Base-by-base conservation (phyloP, 2,888 invertebrate genomes). In the Galerucella pusilla region DNA sequence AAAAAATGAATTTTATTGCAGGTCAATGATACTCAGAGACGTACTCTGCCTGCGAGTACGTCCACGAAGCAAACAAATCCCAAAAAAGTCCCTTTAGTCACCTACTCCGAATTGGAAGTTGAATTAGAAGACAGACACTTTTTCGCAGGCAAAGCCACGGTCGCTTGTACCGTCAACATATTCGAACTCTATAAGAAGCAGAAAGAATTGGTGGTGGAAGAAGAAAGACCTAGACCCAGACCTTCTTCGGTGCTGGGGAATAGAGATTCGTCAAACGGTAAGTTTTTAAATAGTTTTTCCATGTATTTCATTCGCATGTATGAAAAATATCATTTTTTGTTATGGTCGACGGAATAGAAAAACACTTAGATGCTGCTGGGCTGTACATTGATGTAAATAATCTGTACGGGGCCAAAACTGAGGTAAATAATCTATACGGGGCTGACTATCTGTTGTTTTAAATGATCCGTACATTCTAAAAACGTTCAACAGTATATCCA, bases 171-270 rank as follows among this genome's bases (percentile, higher is more conserved):
- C 83, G 93, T 92, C 74, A 91, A 90, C 82, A 89, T 93, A 86
- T 92, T 92, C 88, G 90, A 91, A 85, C 88, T 93, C 81, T 92
- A 93, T 86, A 90, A 90, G 79, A 89, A 90, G 80, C 88, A 90
- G 79, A 89, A 90, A 68, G 92, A 91, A 86, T 88, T 91, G 78
- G 88, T 90, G 81, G 89, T 93, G 83, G 92, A 92, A 86, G 93
- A 93, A 88, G 93, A 93, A 87, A 91, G 92, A 83, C 93, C 94
- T 75, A 90, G 92, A 87, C 91, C 93, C 82, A 90, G 93, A 87
- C 91, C 93, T 82, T 93, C 93, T 77, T 93, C 93, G 74, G 93
- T 93, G 83, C 88, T 93, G 82, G 93, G 93, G 82, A 93, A 93
- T 77, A 90, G 92, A 77, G 92, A 92, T 88, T 89, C 90, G 81